Evolutionary conservation across 2,888 invertebrate species (phyloP).

Genomic region (Orchesella flavescens): DNA sequence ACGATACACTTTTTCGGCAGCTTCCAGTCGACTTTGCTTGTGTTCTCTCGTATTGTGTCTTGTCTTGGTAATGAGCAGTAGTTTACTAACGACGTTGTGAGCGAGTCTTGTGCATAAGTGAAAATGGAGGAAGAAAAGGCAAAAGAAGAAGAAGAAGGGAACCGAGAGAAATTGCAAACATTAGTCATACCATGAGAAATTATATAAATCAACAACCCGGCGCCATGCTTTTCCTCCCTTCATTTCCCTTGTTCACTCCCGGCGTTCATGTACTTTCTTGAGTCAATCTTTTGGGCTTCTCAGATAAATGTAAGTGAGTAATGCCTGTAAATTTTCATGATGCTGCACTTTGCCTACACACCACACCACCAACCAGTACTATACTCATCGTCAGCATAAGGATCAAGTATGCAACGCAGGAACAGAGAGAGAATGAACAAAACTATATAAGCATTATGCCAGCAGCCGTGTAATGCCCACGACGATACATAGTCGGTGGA

Average conservation of each 20-base stretch:
- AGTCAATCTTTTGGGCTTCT: conserved; percentile 45
- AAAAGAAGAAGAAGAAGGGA: conserved; percentile 42
- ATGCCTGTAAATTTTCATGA: conserved; percentile 53
- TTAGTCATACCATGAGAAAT: conserved; percentile 69
- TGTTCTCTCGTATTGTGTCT: background rate
- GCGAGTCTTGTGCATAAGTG: conserved; percentile 25
- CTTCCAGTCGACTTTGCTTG: too few species aligned
- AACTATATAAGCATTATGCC: too few species aligned
- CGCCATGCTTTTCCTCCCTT: conserved; percentile 45
- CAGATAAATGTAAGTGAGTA: conserved; percentile 54
- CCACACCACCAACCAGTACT: background rate
- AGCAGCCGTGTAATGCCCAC: too few species aligned
- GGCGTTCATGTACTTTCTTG: conserved; percentile 37
- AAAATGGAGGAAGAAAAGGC: conserved; percentile 33
- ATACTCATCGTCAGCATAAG: background rate
- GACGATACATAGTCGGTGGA: too few species aligned
- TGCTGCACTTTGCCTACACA: conserved; percentile 18
- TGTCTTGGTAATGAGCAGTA: conserved; percentile 17
- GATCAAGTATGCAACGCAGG: background rate
- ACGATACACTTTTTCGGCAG: too few species aligned
- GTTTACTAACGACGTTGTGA: conserved; percentile 14
- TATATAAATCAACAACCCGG: conserved; percentile 59
- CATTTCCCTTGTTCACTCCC: conserved; percentile 32
- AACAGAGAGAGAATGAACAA: background rate
- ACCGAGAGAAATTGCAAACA: conserved; percentile 69